Conservation (phyloP, 2,113 vertebrate species). For the Oryctolagus cuniculus region mOryCun1.1 NC_091445.1:87565001-87565500, state of each 20-base stretch:
- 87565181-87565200: not conserved
- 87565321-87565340: not conserved
- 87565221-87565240: not conserved
- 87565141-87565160: not conserved
- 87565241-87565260: not conserved
- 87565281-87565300: not conserved
- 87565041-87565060: not conserved
- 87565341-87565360: not conserved
- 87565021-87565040: not conserved
- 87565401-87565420: not conserved
- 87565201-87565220: not conserved
- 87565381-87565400: not conserved
- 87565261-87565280: not conserved
- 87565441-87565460: not conserved
- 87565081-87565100: not conserved
- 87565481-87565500: not conserved
- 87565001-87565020: not conserved
- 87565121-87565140: not conserved
- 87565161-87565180: not conserved
- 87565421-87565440: not conserved
- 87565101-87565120: not conserved
- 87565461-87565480: not conserved
- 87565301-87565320: not conserved
- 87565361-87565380: rapidly evolving
- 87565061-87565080: not conserved